phyloP scores from a whole-genome alignment of 1,140 invertebrate species.

The Harpegnathos saltator region DNA sequence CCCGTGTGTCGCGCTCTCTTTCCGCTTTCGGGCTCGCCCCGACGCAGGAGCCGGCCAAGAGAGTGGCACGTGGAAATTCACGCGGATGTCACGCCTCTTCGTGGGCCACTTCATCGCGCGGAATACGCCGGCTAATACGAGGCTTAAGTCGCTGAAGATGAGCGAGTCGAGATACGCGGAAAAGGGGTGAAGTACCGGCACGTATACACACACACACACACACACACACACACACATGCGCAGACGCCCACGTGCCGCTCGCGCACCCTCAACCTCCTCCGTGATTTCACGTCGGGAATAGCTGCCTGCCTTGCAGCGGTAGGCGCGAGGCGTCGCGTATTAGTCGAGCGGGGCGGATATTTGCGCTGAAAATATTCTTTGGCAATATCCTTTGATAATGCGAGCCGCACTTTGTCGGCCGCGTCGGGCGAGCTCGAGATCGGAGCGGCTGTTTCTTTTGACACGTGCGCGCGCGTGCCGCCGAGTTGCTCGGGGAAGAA shows the following conservation, averaged over 20 bases:
- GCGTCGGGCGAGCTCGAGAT: neutral
- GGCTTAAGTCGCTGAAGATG: conserved; percentile 30
- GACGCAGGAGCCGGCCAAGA: conserved; percentile 1
- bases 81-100: conserved; percentile 20
- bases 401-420: neutral
- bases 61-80: conserved; percentile 13
- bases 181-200: conserved; percentile 20
- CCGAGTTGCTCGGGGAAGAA: conserved; percentile 16
- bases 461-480: no score
- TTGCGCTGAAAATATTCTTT: conserved; percentile 19
- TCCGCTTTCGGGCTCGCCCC: neutral
- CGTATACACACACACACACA: neutral
- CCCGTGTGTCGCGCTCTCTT: no score
- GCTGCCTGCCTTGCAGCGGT: neutral
- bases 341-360: neutral
- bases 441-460: neutral
- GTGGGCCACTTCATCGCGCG: conserved; percentile 26
- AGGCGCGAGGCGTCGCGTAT: neutral
- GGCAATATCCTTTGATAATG: conserved; percentile 1
- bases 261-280: conserved; percentile 19
- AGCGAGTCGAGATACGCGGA: conserved; percentile 18
- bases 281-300: neutral
- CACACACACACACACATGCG: no score
- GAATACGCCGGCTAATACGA: conserved; percentile 30
- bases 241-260: no score